phyloP scores from a whole-genome alignment of 2,113 vertebrate genomes.

The Amphiprion ocellaris region DNA sequence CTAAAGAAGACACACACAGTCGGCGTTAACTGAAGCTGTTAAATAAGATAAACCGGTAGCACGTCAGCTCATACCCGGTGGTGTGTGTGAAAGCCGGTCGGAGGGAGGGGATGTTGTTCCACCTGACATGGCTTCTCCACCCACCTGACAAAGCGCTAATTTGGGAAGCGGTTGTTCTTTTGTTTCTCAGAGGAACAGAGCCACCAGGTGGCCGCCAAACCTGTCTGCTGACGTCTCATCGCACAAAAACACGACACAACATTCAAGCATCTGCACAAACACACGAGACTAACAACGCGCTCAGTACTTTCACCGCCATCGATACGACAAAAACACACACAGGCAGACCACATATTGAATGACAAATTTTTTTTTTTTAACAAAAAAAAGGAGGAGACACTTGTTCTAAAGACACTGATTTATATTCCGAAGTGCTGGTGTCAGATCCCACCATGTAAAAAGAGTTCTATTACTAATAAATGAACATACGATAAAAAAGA shows the following conservation, averaged over 20 bases:
- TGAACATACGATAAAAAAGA: constrained; percentile 82
- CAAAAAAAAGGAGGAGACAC: constrained; percentile 44
- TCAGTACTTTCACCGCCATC: constrained; percentile 12
- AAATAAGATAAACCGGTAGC: constrained; percentile 5
- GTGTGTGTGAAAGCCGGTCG: constrained; percentile 22
- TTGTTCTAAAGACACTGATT: constrained; percentile 82
- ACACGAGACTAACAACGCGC: not conserved
- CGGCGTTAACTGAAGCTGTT: constrained; percentile 6
- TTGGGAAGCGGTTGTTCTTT: constrained; percentile 42
- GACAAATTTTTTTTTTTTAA: not conserved
- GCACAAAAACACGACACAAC: constrained; percentile 25
- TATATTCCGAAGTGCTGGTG: constrained; percentile 81
- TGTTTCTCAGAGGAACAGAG: constrained; percentile 64
- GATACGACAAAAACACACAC: constrained; percentile 27
- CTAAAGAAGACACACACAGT: not conserved
- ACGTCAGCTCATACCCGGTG: constrained; percentile 18
- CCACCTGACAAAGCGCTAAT: constrained; percentile 57
- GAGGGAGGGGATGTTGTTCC: constrained; percentile 33
- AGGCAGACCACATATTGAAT: constrained; percentile 31
- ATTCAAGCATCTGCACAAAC: constrained; percentile 13
- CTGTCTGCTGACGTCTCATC: constrained; percentile 46
- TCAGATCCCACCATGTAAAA: constrained; percentile 76
- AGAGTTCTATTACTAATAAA: constrained; percentile 86
- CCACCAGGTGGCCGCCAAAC: constrained; percentile 54
- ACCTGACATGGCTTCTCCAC: constrained; percentile 44